These are phyloP conservation scores for Atopsyche davidsoni DNA, from an alignment of 1,140 invertebrate genomes.

Conservation along the genomic window DNA sequence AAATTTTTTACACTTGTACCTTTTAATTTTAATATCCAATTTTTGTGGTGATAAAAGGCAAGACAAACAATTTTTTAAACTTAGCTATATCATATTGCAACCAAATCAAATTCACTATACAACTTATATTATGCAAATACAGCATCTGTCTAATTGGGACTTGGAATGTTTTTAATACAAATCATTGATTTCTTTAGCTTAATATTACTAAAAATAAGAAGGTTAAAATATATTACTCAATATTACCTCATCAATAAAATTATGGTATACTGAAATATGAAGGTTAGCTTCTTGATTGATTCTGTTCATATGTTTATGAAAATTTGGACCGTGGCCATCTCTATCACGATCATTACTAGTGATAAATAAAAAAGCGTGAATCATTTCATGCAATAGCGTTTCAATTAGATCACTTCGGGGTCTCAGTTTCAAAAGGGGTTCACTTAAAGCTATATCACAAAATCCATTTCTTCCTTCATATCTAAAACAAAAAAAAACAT, in stretches of 20 bases:
- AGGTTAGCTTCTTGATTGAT: constrained; percentile 86
- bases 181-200: constrained; percentile 3
- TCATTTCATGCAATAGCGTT: constrained; percentile 99
- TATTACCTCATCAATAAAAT: constrained; percentile 49
- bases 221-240: constrained; percentile 8
- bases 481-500: constrained; percentile 57
- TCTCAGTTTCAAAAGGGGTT: constrained; percentile 83
- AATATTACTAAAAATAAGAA: constrained; percentile 11
- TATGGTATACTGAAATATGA: constrained; percentile 71
- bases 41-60: no score
- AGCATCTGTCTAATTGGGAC: no score
- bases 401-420: constrained; percentile 91
- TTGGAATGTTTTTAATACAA: neutral
- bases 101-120: no score
- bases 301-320: constrained; percentile 86
- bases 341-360: constrained; percentile 74
- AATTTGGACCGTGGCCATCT: constrained; percentile 92
- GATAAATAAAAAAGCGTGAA: constrained; percentile 94
- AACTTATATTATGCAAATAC: no score
- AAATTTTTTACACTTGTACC: no score
- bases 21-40: no score
- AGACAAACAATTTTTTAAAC: no score
- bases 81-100: no score
- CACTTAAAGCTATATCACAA: constrained; percentile 80
- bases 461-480: constrained; percentile 72